These are phyloP conservation scores for Zophobas atratus DNA, from an alignment of 1,140 invertebrate species.

Conservation along the genomic window DNA sequence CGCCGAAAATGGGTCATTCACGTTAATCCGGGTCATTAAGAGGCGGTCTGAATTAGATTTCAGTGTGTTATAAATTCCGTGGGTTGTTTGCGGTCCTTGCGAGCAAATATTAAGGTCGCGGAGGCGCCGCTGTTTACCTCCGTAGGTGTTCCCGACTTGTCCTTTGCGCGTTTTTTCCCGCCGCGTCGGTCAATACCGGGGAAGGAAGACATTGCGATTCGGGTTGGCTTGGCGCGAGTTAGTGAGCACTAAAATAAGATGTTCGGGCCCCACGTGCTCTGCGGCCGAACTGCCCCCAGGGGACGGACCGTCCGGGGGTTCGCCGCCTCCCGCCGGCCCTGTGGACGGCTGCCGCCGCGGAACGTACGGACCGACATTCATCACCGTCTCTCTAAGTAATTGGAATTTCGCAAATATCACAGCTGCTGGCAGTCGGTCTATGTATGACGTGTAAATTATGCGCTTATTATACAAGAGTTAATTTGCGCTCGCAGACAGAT, in stretches of 20 bases:
- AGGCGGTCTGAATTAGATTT: no score
- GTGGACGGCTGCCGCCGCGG: constrained; percentile 43
- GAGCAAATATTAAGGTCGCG: no score
- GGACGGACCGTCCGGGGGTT: constrained; percentile 33
- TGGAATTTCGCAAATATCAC: constrained; percentile 48
- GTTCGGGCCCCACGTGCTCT: constrained; percentile 54
- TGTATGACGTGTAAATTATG: constrained; percentile 49
- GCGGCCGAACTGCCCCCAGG: constrained; percentile 51
- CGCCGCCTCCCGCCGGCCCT: constrained; percentile 27
- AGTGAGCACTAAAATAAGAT: constrained; percentile 58
- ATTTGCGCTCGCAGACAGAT: constrained; percentile 40
- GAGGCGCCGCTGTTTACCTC: no score
- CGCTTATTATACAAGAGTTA: constrained; percentile 49
- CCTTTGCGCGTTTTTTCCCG: background rate
- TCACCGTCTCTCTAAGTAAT: constrained; percentile 46
- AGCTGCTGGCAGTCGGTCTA: constrained; percentile 43
- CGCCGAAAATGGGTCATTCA: no score
- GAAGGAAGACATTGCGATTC: constrained; percentile 53
- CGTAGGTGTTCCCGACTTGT: no score
- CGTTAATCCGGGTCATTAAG: no score
- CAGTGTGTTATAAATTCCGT: no score
- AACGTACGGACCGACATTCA: constrained; percentile 39
- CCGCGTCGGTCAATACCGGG: constrained; percentile 2
- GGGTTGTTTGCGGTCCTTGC: no score
- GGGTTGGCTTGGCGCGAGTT: constrained; percentile 51